Evolutionary conservation across 2,113 vertebrate species (phyloP), one percentile per base, ranked within the genome.

Genomic region (Jacana jacana): DNA sequence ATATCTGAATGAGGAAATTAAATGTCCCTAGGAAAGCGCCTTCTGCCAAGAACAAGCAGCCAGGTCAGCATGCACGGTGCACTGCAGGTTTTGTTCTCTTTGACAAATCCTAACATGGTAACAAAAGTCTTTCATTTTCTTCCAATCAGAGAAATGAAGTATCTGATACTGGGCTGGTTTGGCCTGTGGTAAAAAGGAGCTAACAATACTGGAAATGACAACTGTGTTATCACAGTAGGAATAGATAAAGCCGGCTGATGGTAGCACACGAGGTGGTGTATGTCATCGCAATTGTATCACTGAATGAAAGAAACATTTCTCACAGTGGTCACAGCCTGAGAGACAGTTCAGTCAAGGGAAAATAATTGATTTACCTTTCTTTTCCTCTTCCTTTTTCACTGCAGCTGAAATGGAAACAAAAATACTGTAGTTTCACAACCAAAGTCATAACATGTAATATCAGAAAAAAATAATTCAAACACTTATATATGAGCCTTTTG

Each of bases 361-460:
- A 88, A 92, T 46, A 96, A 87, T 65, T 72, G 54, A 73, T 91
- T 97, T 97, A 97, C 95, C 97, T 97, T 97, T 97, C 77, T 97
- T 96, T 40, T 97, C 95, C 42, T 37, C 92, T 15, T 97, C 95
- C 44, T 94, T 96, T 91, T 93, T 97, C 86, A 82, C 44, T 0
- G 27, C 14, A 85, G 75, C 96, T 97, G 96, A 85, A 97, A 97
- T 12, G n/a, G 81, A 95, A 95, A 80, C 9, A 93, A 93, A 96
- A 81, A 84, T 13, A 84, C 9, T 9, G 2, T 68, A 17, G 86
- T 91, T 92, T 91, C 73, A 81, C 68, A 81, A 40, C 7, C 2
- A 8, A 81, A 90, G 5, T 52, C 78, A 55, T 37, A 88, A 48
- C 11, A n/a, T 9, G 17, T 15, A 69, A 14, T 44, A 83, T 19